Base-by-base conservation (phyloP, 2,888 invertebrate genomes). In the Dryobotodes eremita region DNA sequence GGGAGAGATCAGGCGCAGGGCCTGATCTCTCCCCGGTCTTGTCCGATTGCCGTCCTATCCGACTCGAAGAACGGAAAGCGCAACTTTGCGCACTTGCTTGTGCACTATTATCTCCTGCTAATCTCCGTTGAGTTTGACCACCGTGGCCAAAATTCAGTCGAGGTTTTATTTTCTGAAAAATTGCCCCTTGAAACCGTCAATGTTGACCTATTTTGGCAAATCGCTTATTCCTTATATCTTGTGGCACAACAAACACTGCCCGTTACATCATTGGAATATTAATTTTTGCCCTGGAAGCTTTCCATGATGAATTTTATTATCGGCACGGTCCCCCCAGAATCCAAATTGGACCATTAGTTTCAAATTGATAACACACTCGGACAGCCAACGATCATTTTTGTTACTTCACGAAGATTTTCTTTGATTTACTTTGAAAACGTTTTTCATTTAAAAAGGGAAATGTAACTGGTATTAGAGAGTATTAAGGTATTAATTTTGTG, bases 221-320 rank as follows among this genome's bases (percentile, higher is more conserved):
- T 4, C 61, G 26, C 85, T 81, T 36, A 20, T 0, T 62, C 64
- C 74, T 79, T 53, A n/a, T 74, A 31, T 57, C 89, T 92, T 88
- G 79, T 6, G 46, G 89, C 81, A 73, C 81, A 75, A 77, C 87
- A 85, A 92, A 92, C 92, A 93, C 90, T 93, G 94, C 93, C 92
- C 93, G 95, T 95, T 94, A 96, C 95, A 95, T 96, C 96, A 95
- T 95, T 92, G 93, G 96, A 96, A 96, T 96, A 96, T 96, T 96
- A 96, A 96, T 96, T 96, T 95, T 95, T 95, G 94, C 94, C 93
- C 93, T 92, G 94, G 94, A 94, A 95, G 94, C 94, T 93, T 94
- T 94, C 90, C 93, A 92, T 95, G 96, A 96, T 96, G 96, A 96
- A 96, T 96, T 96, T 96, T 96, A 96, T 95, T 95, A 96, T 95